Evolutionary conservation across 2,888 invertebrate species (phyloP).

Genomic region (Drosophila quinaria): DNA sequence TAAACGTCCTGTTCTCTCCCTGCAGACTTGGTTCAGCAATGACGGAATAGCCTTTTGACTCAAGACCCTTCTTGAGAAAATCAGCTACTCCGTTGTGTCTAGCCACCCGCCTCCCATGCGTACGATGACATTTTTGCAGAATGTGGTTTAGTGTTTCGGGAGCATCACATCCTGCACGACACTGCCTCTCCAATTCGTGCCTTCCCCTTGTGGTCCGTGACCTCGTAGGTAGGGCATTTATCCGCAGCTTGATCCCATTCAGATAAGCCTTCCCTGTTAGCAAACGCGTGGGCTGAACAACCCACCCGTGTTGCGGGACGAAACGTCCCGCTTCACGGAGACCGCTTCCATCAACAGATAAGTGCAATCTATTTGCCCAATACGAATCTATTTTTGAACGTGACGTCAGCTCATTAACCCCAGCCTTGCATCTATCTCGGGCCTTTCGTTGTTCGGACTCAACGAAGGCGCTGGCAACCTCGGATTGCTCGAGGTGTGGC

Average conservation of each 20-base stretch:
- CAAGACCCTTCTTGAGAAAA: neutral
- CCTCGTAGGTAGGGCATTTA: constrained; percentile 19
- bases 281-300: constrained; percentile 12
- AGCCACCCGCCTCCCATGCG: neutral
- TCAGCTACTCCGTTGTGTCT: neutral
- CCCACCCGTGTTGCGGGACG: constrained; percentile 3
- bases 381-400: too few species aligned
- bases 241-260: constrained; percentile 17
- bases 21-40: neutral
- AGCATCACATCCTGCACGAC: constrained; percentile 11
- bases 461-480: neutral
- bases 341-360: constrained; percentile 4
- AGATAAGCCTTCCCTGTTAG: neutral
- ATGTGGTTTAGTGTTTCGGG: constrained; percentile 5
- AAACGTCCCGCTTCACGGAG: neutral
- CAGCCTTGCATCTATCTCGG: neutral
- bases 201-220: constrained; percentile 9
- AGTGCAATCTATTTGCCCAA: constrained; percentile 3
- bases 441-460: neutral
- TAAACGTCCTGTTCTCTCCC: neutral
- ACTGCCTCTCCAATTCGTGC: constrained; percentile 8
- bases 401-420: neutral
- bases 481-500: too few species aligned
- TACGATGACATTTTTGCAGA: too few species aligned
- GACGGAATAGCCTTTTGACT: neutral